phyloP scores from a whole-genome alignment of 2,113 vertebrate genomes.

The Leptosomus discolor region DNA sequence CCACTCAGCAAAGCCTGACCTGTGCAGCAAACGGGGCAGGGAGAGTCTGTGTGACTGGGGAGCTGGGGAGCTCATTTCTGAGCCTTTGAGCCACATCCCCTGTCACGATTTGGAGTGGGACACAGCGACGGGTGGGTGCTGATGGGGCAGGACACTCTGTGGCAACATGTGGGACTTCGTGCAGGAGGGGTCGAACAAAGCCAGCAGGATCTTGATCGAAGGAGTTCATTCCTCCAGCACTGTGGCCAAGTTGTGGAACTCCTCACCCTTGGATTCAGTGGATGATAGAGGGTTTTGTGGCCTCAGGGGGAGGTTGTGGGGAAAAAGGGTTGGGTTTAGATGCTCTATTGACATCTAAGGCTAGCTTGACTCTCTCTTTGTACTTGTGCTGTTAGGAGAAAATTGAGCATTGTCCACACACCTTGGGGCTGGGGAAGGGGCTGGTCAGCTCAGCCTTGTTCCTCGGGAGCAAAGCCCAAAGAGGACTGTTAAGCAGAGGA shows the following conservation, averaged over 20 bases:
- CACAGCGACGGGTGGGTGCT: neutral
- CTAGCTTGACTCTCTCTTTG: neutral
- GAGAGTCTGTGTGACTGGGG: neutral
- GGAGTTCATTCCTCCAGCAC: neutral
- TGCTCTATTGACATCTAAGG: neutral
- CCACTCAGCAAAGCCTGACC: neutral
- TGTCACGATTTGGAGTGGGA: fast-evolving
- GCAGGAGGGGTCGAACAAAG: neutral
- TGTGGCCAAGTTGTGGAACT: neutral
- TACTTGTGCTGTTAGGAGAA: slow-evolving; percentile 6
- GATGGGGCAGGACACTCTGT: neutral
- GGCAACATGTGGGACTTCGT: fast-evolving
- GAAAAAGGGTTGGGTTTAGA: neutral
- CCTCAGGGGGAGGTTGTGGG: neutral
- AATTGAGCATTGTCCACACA: neutral
- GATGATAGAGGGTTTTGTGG: neutral
- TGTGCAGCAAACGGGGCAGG: neutral
- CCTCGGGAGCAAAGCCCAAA: neutral
- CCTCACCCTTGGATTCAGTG: neutral
- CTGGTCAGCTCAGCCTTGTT: neutral
- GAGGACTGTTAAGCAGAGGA: neutral
- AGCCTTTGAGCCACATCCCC: neutral
- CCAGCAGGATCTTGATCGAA: neutral
- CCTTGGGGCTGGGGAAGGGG: neutral
- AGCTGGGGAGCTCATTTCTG: neutral